Conservation (phyloP, 1,140 invertebrate genomes). For the Antheraea pernyi region DNA sequence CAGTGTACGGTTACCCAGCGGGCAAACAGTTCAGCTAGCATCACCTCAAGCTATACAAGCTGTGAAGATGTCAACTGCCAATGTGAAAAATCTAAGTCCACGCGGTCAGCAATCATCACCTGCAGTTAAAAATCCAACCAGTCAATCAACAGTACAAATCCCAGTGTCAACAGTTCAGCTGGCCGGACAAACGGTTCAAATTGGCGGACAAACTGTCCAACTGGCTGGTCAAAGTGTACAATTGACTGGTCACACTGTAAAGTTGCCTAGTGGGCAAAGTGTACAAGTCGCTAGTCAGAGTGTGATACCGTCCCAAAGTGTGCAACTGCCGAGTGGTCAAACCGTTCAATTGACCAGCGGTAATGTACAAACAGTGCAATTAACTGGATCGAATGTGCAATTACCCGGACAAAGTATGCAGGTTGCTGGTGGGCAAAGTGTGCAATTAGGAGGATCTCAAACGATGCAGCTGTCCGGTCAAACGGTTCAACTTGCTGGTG, state of each 20-base stretch:
- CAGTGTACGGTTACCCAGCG: constrained; percentile 58
- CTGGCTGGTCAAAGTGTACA: constrained; percentile 62
- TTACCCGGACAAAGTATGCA: constrained; percentile 52
- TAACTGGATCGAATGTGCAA: constrained; percentile 50
- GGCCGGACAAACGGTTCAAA: constrained; percentile 63
- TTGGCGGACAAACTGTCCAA: constrained; percentile 60
- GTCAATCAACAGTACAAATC: constrained; percentile 46
- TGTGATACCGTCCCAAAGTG: constrained; percentile 54
- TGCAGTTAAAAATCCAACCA: constrained; percentile 36
- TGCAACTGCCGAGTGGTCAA: constrained; percentile 61
- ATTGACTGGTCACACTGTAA: constrained; percentile 63
- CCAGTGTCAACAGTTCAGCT: constrained; percentile 62
- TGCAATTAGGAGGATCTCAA: constrained; percentile 46
- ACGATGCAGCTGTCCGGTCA: constrained; percentile 58
- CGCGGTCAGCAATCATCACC: constrained; percentile 34
- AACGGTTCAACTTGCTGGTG: constrained; percentile 55
- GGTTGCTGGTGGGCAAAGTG: constrained; percentile 54
- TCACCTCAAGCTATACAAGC: constrained; percentile 47
- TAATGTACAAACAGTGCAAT: constrained; percentile 58
- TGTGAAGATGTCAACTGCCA: constrained; percentile 37
- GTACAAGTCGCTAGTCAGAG: constrained; percentile 69
- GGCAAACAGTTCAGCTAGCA: constrained; percentile 62
- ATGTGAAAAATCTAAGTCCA: constrained; percentile 38
- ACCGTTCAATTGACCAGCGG: constrained; percentile 59
- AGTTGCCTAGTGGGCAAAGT: constrained; percentile 64